These are phyloP conservation scores for Holcopasites calliopsidis DNA, from an alignment of 1,140 invertebrate species.

Conservation along the genomic window DNA sequence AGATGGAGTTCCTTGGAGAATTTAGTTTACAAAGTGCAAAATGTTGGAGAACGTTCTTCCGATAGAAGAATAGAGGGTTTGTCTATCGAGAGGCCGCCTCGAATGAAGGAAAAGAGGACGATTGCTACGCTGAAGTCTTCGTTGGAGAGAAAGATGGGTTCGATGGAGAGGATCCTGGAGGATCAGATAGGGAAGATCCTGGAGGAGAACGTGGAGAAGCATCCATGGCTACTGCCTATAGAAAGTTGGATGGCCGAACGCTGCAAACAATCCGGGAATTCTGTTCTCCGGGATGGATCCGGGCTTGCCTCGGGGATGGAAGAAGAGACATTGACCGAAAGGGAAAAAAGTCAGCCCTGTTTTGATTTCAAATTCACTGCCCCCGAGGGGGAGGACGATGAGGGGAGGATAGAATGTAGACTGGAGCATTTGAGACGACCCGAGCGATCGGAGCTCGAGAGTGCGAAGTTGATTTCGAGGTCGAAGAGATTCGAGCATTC, in stretches of 20 bases:
- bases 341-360: neutral
- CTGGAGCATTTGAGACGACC: conserved; percentile 9
- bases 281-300: neutral
- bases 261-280: conserved; percentile 17
- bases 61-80: neutral
- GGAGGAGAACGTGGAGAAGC: conserved; percentile 64
- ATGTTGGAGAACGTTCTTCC: neutral
- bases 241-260: conserved; percentile 66
- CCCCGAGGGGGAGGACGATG: conserved; percentile 11
- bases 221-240: conserved; percentile 66
- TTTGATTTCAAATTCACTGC: conserved; percentile 43
- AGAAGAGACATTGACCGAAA: neutral
- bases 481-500: conserved; percentile 5
- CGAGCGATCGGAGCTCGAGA: neutral
- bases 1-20: conserved; percentile 30
- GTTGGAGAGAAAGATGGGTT: conserved; percentile 62
- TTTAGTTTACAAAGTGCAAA: neutral
- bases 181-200: conserved; percentile 60
- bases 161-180: conserved; percentile 65
- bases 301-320: neutral
- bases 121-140: conserved; percentile 48
- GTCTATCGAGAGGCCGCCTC: neutral
- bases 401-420: conserved; percentile 23
- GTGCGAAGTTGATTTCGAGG: neutral
- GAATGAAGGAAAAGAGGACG: conserved; percentile 41